These are phyloP conservation scores for Silurus lanzhouensis DNA, from an alignment of 2,797 vertebrate species.

Conservation along the genomic window DNA sequence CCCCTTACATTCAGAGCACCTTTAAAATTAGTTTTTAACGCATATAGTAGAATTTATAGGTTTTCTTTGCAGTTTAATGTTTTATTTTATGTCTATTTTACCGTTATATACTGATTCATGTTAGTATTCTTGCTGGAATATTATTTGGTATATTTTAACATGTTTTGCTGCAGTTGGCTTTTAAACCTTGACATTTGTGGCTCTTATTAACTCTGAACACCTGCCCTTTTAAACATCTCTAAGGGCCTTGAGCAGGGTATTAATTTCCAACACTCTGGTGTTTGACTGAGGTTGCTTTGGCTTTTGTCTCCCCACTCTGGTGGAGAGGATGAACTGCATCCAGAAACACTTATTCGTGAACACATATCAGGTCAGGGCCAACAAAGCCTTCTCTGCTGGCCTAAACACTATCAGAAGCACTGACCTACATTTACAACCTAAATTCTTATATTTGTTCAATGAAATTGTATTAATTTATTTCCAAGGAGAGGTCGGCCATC, in stretches of 20 bases:
- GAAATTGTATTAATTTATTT: too few relatives aligned
- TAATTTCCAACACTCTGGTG: not conserved
- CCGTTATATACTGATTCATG: not conserved
- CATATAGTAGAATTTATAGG: not conserved
- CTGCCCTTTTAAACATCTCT: not conserved
- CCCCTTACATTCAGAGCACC: not conserved
- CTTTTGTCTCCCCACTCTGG: constrained; percentile 25
- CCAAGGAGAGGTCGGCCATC: too few relatives aligned
- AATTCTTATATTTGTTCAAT: too few relatives aligned
- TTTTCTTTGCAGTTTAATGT: not conserved
- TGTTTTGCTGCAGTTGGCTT: not conserved
- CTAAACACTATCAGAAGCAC: too few relatives aligned
- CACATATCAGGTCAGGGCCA: too few relatives aligned
- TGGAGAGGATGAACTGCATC: constrained; percentile 3
- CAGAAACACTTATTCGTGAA: too few relatives aligned
- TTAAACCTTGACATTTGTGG: constrained; percentile 4
- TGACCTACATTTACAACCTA: too few relatives aligned
- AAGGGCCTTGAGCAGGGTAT: not conserved
- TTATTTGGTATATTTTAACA: not conserved
- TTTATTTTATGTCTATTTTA: not conserved
- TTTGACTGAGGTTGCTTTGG: not conserved
- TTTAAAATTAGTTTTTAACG: too few relatives aligned
- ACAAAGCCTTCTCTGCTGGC: too few relatives aligned
- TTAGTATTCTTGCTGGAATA: not conserved
- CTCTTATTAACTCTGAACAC: constrained; percentile 13